Evolutionary conservation across 2,797 vertebrate species (phyloP).

Genomic region (Peromyscus attwateri): DNA sequence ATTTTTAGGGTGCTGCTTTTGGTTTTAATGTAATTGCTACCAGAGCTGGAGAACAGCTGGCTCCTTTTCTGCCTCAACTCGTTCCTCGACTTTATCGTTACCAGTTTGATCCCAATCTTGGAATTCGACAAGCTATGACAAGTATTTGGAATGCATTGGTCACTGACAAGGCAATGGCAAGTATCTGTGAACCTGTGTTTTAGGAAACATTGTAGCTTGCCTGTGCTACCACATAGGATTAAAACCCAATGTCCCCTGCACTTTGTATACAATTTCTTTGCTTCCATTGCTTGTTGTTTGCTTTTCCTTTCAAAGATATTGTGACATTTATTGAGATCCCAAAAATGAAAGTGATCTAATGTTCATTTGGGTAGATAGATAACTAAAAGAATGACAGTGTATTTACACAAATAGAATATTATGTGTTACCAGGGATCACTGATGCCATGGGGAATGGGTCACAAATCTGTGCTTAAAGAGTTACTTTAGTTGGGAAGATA

Average conservation of each 20-base stretch:
- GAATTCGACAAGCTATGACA: conserved; percentile 98
- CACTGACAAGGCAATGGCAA: conserved; percentile 95
- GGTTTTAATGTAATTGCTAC: conserved; percentile 98
- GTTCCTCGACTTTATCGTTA: conserved; percentile 98
- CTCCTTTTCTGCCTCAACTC: conserved; percentile 95
- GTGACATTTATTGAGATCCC: conserved; percentile 42
- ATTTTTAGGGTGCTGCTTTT: conserved; percentile 96
- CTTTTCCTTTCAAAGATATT: conserved; percentile 4
- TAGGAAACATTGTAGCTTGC: neutral
- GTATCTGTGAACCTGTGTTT: conserved; percentile 73
- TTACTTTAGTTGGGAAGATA: neutral
- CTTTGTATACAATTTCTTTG: neutral
- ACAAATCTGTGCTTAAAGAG: neutral
- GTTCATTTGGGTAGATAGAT: neutral
- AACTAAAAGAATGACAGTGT: neutral
- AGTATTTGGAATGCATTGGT: conserved; percentile 99
- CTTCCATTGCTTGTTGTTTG: conserved; percentile 40
- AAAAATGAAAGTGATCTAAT: conserved; percentile 4
- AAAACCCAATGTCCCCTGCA: neutral
- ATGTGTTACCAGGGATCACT: neutral
- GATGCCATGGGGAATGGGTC: neutral
- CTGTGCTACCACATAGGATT: neutral
- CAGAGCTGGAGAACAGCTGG: conserved; percentile 97
- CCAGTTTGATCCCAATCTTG: conserved; percentile 98
- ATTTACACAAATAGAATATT: neutral